Evolutionary conservation across 2,113 vertebrate species (phyloP).

Genomic region (Heteronetta atricapilla): DNA sequence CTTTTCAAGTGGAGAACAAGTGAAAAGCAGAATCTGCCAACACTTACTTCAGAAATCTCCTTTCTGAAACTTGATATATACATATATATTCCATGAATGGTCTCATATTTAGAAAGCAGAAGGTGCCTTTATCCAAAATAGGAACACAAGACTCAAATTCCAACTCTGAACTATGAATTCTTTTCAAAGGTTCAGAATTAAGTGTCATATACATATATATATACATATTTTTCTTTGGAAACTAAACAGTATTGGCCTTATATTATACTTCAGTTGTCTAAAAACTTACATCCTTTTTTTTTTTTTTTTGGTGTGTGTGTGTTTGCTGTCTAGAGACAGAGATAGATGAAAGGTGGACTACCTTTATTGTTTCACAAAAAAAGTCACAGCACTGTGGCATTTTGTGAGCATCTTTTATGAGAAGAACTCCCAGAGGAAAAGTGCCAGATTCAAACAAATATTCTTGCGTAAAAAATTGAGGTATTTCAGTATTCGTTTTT

Average conservation of each 20-base stretch:
- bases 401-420: not conserved
- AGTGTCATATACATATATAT: not conserved
- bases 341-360: not conserved
- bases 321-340: not conserved
- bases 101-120: not conserved
- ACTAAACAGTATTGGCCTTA: not conserved
- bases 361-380: not conserved
- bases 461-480: too few species aligned
- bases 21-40: not conserved
- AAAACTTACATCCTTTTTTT: not conserved
- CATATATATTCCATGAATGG: not conserved
- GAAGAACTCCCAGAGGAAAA: not conserved
- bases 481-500: not conserved
- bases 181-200: not conserved
- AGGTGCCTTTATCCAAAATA: not conserved
- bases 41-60: not conserved
- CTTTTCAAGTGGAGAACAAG: not conserved
- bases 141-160: not conserved
- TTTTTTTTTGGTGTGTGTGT: not conserved
- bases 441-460: not conserved
- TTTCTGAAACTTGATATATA: not conserved
- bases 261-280: not conserved
- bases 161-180: not conserved
- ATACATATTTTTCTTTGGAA: not conserved
- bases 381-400: not conserved